Evolutionary conservation across 2,113 vertebrate species (phyloP).

Genomic region (Cyanoliseus patagonus): DNA sequence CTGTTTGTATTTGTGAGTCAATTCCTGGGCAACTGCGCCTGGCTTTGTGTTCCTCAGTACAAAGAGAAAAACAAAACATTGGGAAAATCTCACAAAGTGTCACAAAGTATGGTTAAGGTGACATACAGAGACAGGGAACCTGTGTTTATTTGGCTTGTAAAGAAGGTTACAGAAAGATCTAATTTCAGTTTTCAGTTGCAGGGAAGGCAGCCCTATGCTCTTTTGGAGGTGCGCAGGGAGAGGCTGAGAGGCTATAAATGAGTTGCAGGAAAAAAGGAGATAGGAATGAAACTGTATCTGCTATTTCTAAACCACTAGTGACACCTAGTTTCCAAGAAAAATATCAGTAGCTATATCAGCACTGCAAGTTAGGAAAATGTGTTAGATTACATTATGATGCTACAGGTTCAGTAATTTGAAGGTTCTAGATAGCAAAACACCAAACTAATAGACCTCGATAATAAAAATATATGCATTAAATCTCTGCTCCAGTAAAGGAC

Average conservation of each 20-base stretch:
- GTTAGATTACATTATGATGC: background rate
- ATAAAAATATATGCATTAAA: background rate
- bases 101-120: background rate
- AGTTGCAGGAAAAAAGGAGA: background rate
- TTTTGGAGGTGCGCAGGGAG: background rate
- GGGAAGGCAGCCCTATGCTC: background rate
- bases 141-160: background rate
- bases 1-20: background rate
- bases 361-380: background rate
- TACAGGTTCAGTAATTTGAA: background rate
- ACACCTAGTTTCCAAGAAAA: conserved; percentile 59
- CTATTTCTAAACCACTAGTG: conserved; percentile 53
- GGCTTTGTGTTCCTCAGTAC: background rate
- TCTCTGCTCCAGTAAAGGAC: background rate
- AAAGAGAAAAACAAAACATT: background rate
- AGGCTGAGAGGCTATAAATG: background rate
- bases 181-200: background rate
- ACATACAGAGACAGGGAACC: background rate
- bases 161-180: background rate
- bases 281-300: background rate
- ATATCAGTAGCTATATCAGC: background rate
- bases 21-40: background rate
- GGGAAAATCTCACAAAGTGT: background rate
- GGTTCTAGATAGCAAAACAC: background rate
- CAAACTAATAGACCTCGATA: background rate